phyloP scores from a whole-genome alignment of 2,888 invertebrate species.

The Ephialtes manifestator region DNA sequence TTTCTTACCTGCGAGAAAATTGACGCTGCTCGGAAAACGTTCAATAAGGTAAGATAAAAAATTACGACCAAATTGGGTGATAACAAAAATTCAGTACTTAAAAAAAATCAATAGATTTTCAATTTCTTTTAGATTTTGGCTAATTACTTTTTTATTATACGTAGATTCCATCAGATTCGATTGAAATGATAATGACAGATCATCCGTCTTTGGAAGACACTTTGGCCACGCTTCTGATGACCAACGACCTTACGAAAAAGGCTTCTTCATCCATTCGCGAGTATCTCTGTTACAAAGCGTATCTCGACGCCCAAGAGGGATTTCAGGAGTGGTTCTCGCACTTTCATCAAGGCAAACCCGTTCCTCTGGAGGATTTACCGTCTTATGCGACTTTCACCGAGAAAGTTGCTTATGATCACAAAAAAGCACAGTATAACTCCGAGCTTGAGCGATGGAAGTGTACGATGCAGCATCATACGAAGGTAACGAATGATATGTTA shows the following conservation, averaged over 20 bases:
- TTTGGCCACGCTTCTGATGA: slow-evolving; percentile 83
- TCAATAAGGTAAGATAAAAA: slow-evolving; percentile 87
- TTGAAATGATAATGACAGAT: slow-evolving; percentile 87
- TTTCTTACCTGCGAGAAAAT: slow-evolving; percentile 94
- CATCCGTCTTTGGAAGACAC: slow-evolving; percentile 85
- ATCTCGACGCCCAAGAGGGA: slow-evolving; percentile 94
- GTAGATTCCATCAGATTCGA: slow-evolving; percentile 89
- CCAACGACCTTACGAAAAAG: slow-evolving; percentile 86
- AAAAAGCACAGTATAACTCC: slow-evolving; percentile 92
- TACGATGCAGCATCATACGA: slow-evolving; percentile 91
- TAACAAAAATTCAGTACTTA: background rate
- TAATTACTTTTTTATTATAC: slow-evolving; percentile 59
- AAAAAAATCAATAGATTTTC: background rate
- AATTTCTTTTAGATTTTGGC: background rate
- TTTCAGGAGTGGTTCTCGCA: slow-evolving; percentile 96
- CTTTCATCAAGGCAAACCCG: slow-evolving; percentile 93
- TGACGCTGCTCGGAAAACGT: slow-evolving; percentile 93
- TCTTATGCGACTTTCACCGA: slow-evolving; percentile 93
- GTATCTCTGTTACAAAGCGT: slow-evolving; percentile 95
- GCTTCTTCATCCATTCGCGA: slow-evolving; percentile 89
- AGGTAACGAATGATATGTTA: slow-evolving; percentile 84
- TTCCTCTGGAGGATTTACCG: slow-evolving; percentile 88
- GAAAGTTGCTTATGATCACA: slow-evolving; percentile 95
- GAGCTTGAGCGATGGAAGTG: slow-evolving; percentile 92
- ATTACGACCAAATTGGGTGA: too few relatives aligned